Evolutionary conservation across 1,140 invertebrate genomes (phyloP).

Genomic region (Pachyrhynchus sulphureomaculatus): DNA sequence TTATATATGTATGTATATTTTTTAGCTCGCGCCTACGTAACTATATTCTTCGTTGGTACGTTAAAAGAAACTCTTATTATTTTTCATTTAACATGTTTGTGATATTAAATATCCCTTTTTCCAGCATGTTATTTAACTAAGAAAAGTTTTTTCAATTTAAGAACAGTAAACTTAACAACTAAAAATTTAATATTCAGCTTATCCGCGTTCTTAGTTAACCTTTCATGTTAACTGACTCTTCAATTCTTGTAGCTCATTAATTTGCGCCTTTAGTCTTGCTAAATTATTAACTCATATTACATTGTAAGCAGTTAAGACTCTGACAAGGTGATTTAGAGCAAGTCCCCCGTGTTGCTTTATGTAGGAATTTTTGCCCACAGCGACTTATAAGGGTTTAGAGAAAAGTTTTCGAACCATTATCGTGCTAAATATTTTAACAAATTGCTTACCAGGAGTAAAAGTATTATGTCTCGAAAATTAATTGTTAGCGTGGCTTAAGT

Average conservation of each 20-base stretch:
- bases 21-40: no score
- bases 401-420: constrained; percentile 3
- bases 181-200: constrained; percentile 7
- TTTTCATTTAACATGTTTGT: no score
- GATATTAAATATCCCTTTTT: no score
- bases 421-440: no score
- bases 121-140: no score
- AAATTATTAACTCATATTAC: constrained; percentile 28
- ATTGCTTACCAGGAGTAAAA: no score
- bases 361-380: not conserved
- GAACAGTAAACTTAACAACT: not conserved
- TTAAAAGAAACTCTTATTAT: no score
- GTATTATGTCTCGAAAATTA: no score
- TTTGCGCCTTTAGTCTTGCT: constrained; percentile 19
- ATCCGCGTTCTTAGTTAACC: constrained; percentile 6
- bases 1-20: no score
- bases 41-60: no score
- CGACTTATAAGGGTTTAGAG: constrained; percentile 1
- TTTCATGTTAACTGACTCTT: constrained; percentile 22
- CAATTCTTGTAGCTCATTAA: constrained; percentile 20
- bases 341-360: not conserved
- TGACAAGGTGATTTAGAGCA: constrained; percentile 20
- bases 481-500: no score
- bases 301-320: constrained; percentile 25
- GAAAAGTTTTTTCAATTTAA: no score